A percentile compares a stretch with the other conserved stretches of the same genome.
Conservation (phyloP, 2,113 vertebrate species). For the Labrus mixtus region DNA sequence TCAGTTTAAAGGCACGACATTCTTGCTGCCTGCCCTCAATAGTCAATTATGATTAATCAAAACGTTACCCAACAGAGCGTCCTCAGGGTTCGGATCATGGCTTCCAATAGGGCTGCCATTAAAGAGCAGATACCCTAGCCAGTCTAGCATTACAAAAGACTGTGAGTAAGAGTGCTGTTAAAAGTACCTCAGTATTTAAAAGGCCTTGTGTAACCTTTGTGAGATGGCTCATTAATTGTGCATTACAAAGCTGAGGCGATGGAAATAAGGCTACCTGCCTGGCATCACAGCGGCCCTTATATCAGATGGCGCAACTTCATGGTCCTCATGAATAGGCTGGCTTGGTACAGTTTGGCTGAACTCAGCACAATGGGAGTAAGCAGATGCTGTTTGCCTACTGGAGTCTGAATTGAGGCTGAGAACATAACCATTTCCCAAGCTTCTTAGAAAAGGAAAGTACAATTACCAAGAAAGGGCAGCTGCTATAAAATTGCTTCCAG, state of each 20-base stretch:
- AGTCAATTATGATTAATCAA: constrained; percentile 49
- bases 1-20: constrained; percentile 14
- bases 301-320: constrained; percentile 45
- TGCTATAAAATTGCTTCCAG: constrained; percentile 2
- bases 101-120: constrained; percentile 43
- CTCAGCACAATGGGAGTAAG: constrained; percentile 60
- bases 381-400: constrained; percentile 59
- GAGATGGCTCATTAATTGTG: constrained; percentile 73
- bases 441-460: constrained; percentile 4
- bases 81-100: constrained; percentile 34
- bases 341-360: constrained; percentile 33
- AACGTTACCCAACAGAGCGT: constrained; percentile 39
- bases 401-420: constrained; percentile 60
- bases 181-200: constrained; percentile 55
- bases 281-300: constrained; percentile 63
- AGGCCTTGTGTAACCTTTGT: constrained; percentile 43
- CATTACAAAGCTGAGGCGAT: constrained; percentile 57
- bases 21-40: constrained; percentile 21
- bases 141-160: constrained; percentile 35
- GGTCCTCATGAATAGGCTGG: constrained; percentile 50
- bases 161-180: constrained; percentile 41
- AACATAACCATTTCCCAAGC: constrained; percentile 24
- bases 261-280: constrained; percentile 64
- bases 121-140: constrained; percentile 30
- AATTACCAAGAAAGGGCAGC: constrained; percentile 30